Base-by-base conservation (phyloP, 2,113 vertebrate species). In the Neolamprologus devosi region DNA sequence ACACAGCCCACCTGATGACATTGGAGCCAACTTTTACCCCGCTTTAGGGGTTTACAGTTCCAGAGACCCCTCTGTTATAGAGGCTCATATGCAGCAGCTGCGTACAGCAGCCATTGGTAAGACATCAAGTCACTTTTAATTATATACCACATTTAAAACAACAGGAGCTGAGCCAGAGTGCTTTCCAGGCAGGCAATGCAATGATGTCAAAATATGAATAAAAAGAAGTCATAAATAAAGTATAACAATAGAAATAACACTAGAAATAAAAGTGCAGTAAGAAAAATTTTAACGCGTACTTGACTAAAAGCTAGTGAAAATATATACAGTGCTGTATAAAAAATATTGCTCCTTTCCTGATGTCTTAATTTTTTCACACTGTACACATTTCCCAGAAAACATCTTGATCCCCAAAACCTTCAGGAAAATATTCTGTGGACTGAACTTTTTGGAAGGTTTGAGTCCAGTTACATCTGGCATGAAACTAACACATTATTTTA, bases 21-120 rank as follows among this genome's bases (percentile, higher is more conserved):
- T 99, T 54, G 98, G 97, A 11, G 94, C 99, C 89, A 99, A 97
- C 92, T 99, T 99, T 94, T 99, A 99, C 88, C 99, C 99, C 51
- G 97, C 97, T 21, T 93, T 99, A 4, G 99, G 99, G 85, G 93
- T 97, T 57, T 99, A 99, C 92, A 99, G 98, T 91, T 99, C 99
- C 85, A 97, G 95, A 90, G 98, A 99, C 89, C 98, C 98, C 87
- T 92, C 97, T 57, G 94, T 99, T 63, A 96, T 99, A 86, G 97
- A 99, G 90, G 96, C 95, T 55, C 99, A 99, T 91, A 99, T 99
- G 99, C 97, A 96, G 87, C 99, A 99, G 95, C 95, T 99, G 30
- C 95, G 96, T 57, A 97, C 97, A 70, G 98, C 98, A 85, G 97
- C 97, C 51, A 97, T 98, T 84, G 98, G 99, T 99, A 96, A 97